A percentile compares a stretch with the other conserved stretches of the same genome.
Evolutionary conservation across 2,113 vertebrate genomes (phyloP).

Genomic region (Recurvirostra avosetta): DNA sequence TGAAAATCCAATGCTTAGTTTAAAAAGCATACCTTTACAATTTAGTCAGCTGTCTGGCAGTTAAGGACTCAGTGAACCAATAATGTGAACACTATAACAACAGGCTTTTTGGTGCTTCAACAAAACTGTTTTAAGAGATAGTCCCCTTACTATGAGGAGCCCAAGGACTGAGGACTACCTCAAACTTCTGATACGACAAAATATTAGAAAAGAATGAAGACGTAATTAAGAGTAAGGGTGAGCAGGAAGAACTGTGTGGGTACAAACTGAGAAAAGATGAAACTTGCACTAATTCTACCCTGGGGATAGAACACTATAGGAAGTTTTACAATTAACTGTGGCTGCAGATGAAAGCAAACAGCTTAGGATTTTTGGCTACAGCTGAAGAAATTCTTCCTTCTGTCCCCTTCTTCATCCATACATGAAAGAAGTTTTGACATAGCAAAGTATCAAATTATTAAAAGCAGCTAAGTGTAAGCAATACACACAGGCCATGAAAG

Average conservation of each 20-base stretch:
- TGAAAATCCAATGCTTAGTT: background rate
- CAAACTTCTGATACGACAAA: background rate
- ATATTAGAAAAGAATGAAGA: background rate
- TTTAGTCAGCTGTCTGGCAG: background rate
- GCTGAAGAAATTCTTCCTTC: conserved; percentile 55
- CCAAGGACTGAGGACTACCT: background rate
- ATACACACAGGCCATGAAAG: background rate
- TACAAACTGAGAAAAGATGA: conserved; percentile 1
- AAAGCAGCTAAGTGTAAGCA: conserved; percentile 47
- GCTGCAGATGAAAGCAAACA: conserved; percentile 53
- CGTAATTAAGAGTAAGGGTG: background rate
- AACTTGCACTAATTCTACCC: conserved; percentile 41
- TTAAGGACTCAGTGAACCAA: background rate
- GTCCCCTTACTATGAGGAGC: background rate
- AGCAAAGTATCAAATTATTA: conserved; percentile 59
- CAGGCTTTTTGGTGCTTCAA: background rate
- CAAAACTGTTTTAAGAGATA: background rate
- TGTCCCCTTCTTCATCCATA: conserved; percentile 35
- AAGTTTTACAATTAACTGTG: conserved; percentile 45
- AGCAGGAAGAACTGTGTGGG: conserved; percentile 1
- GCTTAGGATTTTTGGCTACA: conserved; percentile 46
- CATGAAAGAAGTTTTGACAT: conserved; percentile 61
- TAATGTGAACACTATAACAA: accelerated
- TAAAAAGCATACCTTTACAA: background rate
- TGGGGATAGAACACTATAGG: conserved; percentile 6